Evolutionary conservation across 2,113 vertebrate genomes (phyloP).

Genomic region (Podilymbus podiceps): DNA sequence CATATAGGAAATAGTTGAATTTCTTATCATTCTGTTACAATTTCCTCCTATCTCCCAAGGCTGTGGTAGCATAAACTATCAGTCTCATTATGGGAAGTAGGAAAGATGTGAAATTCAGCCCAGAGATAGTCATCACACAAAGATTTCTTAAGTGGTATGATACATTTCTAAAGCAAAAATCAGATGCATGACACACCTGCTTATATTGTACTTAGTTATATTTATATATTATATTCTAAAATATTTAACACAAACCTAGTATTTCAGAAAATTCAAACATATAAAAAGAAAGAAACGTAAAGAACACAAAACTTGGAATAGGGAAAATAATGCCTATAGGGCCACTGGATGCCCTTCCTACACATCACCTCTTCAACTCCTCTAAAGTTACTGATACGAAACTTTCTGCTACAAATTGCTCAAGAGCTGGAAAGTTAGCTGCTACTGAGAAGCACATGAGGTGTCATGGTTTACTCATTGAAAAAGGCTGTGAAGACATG

Average conservation of each 20-base stretch:
- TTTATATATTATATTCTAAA: background rate
- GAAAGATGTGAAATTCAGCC: slow-evolving; percentile 10
- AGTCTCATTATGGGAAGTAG: background rate
- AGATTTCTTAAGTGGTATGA: background rate
- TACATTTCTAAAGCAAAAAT: background rate
- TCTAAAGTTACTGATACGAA: background rate
- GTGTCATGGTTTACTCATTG: background rate
- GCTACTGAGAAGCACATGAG: background rate
- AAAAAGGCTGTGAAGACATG: background rate
- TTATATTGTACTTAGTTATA: background rate
- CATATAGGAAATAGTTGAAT: background rate
- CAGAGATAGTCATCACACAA: background rate
- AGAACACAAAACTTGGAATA: background rate
- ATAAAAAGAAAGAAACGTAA: background rate
- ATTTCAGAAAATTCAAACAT: background rate
- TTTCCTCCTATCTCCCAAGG: background rate
- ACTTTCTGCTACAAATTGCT: background rate
- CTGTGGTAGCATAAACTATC: background rate
- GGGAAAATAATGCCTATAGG: background rate
- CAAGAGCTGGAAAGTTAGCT: background rate
- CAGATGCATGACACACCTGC: background rate
- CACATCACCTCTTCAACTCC: background rate
- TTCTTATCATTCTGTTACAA: background rate
- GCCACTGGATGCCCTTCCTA: background rate
- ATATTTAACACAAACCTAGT: background rate